phyloP scores from a whole-genome alignment of 2,888 invertebrate genomes.

The Taenaris catops region DNA sequence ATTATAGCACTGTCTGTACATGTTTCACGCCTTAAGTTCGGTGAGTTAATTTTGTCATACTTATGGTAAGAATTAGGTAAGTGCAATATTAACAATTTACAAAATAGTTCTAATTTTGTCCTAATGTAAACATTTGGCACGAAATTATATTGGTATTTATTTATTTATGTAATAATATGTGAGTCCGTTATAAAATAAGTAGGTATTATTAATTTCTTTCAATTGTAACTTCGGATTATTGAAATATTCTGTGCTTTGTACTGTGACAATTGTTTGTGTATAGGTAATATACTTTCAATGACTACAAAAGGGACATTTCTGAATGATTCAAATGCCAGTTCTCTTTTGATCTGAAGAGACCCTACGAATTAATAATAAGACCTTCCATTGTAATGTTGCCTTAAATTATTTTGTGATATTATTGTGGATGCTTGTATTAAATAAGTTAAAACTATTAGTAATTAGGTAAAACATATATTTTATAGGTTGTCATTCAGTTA shows the following conservation, averaged over 20 bases:
- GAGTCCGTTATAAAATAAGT: too few species aligned
- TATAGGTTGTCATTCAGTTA: conserved; percentile 13
- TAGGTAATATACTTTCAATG: too few species aligned
- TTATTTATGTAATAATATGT: too few species aligned
- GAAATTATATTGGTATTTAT: too few species aligned
- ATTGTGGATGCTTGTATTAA: conserved; percentile 48
- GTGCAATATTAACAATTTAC: too few species aligned
- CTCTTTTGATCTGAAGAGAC: conserved; percentile 44
- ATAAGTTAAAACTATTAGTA: conserved; percentile 23
- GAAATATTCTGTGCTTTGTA: too few species aligned
- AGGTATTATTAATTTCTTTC: not conserved
- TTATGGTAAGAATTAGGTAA: conserved; percentile 2
- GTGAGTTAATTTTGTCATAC: too few species aligned
- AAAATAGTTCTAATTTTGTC: too few species aligned
- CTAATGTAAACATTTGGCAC: too few species aligned
- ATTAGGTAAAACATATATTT: conserved; percentile 12
- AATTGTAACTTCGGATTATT: too few species aligned
- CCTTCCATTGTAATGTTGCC: conserved; percentile 56
- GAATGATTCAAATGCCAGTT: not conserved
- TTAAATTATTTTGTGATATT: conserved; percentile 77
- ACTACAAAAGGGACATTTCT: not conserved
- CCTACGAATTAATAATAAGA: too few species aligned
- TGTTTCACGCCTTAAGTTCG: conserved; percentile 16
- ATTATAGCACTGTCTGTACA: conserved; percentile 10
- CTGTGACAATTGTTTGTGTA: too few species aligned